phyloP scores from a whole-genome alignment of 2,888 invertebrate genomes.

The Bibio marci region DNA sequence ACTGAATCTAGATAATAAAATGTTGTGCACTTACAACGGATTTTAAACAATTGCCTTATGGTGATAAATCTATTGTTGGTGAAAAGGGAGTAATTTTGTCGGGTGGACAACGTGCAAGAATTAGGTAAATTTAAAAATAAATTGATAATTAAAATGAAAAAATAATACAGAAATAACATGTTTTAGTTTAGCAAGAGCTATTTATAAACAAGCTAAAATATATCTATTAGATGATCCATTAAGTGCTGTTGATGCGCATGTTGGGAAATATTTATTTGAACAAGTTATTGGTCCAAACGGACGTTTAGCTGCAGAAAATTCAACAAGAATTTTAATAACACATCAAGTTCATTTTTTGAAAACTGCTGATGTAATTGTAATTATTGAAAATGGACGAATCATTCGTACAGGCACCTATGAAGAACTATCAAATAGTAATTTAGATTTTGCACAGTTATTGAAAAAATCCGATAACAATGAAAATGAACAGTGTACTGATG shows the following conservation, averaged over 20 bases:
- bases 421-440: constrained; percentile 30
- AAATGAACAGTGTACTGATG: constrained; percentile 9
- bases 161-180: too few species aligned
- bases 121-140: constrained; percentile 18
- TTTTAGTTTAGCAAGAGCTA: constrained; percentile 50
- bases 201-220: constrained; percentile 56
- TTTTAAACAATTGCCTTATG: constrained; percentile 50
- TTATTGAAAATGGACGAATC: constrained; percentile 37
- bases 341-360: constrained; percentile 61
- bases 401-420: constrained; percentile 31
- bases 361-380: constrained; percentile 40
- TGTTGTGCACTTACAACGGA: constrained; percentile 57
- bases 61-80: constrained; percentile 61
- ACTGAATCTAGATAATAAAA: constrained; percentile 29
- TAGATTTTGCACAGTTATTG: constrained; percentile 35
- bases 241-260: constrained; percentile 61
- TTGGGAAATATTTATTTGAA: constrained; percentile 58
- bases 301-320: constrained; percentile 34
- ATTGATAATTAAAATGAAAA: not conserved
- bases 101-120: constrained; percentile 58
- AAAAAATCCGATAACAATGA: constrained; percentile 18
- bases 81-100: constrained; percentile 65
- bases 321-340: constrained; percentile 53
- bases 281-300: constrained; percentile 43
- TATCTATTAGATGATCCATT: constrained; percentile 67